Conservation (phyloP, 2,888 invertebrate genomes). For the Poecilobothrus nobilitatus region DNA sequence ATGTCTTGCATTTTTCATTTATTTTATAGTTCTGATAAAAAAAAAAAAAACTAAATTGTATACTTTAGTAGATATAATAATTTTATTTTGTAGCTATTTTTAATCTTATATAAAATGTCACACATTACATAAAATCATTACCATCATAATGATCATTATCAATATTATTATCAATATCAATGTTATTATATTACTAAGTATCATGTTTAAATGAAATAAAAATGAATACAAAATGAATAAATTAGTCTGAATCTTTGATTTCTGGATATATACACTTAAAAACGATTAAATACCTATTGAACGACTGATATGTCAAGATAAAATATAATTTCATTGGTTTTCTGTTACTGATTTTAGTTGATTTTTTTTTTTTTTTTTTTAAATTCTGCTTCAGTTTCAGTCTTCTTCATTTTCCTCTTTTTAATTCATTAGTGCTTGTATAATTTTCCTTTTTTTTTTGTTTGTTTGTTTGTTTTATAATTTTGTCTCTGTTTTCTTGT, state of each 20-base stretch:
- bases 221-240: not conserved
- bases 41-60: too few species aligned
- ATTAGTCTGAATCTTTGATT: not conserved
- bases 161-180: too few species aligned
- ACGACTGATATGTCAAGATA: not conserved
- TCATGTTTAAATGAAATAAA: too few species aligned
- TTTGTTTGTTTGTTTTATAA: not conserved
- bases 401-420: not conserved
- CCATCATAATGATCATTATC: too few species aligned
- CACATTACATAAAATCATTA: not conserved
- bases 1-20: too few species aligned
- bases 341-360: too few species aligned
- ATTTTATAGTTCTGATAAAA: too few species aligned
- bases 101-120: not conserved
- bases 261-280: not conserved
- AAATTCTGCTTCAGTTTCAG: not conserved
- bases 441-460: not conserved
- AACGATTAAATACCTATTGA: not conserved
- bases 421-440: not conserved
- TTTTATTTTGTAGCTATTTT: too few species aligned
- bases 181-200: too few species aligned
- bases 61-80: too few species aligned
- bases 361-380: not conserved
- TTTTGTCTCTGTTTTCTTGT: not conserved
- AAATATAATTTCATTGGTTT: not conserved